Evolutionary conservation across 1,140 invertebrate genomes (phyloP), one percentile per base, ranked within the genome.

Genomic region (Drosophila triauraria): DNA sequence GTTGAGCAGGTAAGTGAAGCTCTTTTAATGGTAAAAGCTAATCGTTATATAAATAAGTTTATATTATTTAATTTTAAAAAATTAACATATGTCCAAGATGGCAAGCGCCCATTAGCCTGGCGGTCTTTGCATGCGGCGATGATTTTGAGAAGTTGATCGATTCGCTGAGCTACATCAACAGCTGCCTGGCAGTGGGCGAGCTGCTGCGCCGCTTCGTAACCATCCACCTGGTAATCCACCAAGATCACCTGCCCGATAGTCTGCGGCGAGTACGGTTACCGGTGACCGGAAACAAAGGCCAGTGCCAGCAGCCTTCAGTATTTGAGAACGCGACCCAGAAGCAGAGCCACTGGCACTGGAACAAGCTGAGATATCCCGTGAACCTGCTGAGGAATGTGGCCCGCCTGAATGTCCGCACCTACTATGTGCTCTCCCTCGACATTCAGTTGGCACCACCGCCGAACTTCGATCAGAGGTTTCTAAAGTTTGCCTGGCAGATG

Each of bases 181-280:
- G 95, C 86, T 96, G 96, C 82, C 87, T 83, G 15, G 93, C 94
- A 38, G 93, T 93, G 12, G 93, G 94, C 67, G 93, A 94, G 7
- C 93, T 96, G 25, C 94, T 98, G 44, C 93, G 94, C 13, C 95
- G 96, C 76, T 95, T 95, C 74, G 96, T 97, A 69, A 97, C 96
- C 57, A 97, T 98, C 93, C 97, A 98, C 92, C 88, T 97, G 46
- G 97, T 97, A 93, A 97, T 97, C 91, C 96, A 96, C 65, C 95
- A 95, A 57, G 96, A 96, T 83, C 95, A 97, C 91, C 95, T 97
- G 77, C 96, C 96, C 25, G 95, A 94, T 93, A 38, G 91, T 94
- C 12, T 96, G 94, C 17, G 35, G 84, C 96, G 96, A 13, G 2
- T 12, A 91, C 96, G 10, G 96, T 82, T 93, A 0, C 12, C 40